Percentiles rank a stretch among this genome's conserved stretches.
phyloP scores from a whole-genome alignment of 2,113 vertebrate species.

The Antigone vipio region DNA sequence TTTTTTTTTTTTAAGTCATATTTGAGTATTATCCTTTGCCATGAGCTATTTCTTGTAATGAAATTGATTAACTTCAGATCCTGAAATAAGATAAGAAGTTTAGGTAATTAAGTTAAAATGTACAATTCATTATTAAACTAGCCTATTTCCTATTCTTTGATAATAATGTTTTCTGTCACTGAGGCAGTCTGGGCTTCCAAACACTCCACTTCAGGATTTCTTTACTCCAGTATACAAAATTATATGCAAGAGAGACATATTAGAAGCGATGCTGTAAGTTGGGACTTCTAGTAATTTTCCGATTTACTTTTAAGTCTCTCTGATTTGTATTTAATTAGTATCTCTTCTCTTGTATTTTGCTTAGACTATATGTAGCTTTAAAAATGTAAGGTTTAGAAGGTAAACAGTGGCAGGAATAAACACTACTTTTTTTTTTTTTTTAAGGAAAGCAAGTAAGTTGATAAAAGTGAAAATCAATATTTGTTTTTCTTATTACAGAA shows the following conservation, averaged over 20 bases:
- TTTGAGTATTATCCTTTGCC: not conserved
- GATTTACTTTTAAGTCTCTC: not conserved
- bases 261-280: not conserved
- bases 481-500: not conserved
- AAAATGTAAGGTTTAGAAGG: not conserved
- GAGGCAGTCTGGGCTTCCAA: not conserved
- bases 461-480: not conserved
- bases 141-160: not conserved
- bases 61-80: not conserved
- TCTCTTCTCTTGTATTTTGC: not conserved
- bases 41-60: not conserved
- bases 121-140: not conserved
- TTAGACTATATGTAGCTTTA: not conserved
- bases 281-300: not conserved
- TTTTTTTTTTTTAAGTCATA: not conserved
- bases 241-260: not conserved
- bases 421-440: not conserved
- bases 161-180: not conserved
- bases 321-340: not conserved
- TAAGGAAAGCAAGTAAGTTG: not conserved
- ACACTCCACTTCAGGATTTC: not conserved
- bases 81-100: not conserved
- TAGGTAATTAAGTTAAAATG: not conserved
- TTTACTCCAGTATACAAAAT: not conserved
- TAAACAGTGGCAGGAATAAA: not conserved